A percentile compares a stretch with the other conserved stretches of the same genome.
phyloP scores from a whole-genome alignment of 1,140 invertebrate genomes.

The Ceratosolen fusciceps region DNA sequence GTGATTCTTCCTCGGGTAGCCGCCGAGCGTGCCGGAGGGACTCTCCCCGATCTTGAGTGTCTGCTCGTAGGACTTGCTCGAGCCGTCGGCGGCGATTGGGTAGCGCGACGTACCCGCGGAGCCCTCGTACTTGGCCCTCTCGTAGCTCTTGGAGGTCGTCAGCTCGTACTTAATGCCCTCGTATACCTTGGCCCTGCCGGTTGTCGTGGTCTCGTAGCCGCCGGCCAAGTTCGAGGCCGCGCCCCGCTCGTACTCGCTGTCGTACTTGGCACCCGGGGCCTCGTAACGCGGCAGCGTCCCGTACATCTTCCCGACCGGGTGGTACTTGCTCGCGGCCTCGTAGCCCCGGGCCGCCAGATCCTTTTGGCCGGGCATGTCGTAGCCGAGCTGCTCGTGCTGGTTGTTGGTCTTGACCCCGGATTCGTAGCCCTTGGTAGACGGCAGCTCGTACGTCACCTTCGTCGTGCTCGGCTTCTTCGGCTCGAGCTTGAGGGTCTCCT shows the following conservation, averaged over 20 bases:
- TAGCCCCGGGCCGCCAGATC: conserved; percentile 60
- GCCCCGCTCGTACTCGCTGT: conserved; percentile 29
- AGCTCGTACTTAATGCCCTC: conserved; percentile 66
- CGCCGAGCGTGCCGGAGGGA: conserved; percentile 48
- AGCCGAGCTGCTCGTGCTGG: conserved; percentile 63
- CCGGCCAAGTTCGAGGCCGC: not conserved
- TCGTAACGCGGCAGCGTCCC: conserved; percentile 68
- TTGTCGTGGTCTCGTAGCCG: conserved; percentile 53
- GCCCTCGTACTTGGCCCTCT: conserved; percentile 64
- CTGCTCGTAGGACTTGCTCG: conserved; percentile 64
- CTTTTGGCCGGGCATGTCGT: conserved; percentile 59
- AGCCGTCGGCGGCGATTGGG: conserved; percentile 55
- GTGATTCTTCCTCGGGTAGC: conserved; percentile 64
- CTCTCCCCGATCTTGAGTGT: conserved; percentile 68
- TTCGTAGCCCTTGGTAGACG: conserved; percentile 58
- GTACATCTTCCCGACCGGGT: conserved; percentile 61
- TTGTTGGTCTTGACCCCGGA: conserved; percentile 65
- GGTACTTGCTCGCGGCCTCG: conserved; percentile 58
- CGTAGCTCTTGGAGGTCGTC: conserved; percentile 68
- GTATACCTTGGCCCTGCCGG: conserved; percentile 51
- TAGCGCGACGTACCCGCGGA: conserved; percentile 55
- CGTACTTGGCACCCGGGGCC: conserved; percentile 56
- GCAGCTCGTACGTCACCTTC: conserved; percentile 51
- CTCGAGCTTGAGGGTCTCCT: conserved; percentile 67
- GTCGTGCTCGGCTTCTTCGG: conserved; percentile 62